Evolutionary conservation across 2,113 vertebrate species (phyloP), one percentile per base, ranked within the genome.

Genomic region (Tachycineta bicolor): DNA sequence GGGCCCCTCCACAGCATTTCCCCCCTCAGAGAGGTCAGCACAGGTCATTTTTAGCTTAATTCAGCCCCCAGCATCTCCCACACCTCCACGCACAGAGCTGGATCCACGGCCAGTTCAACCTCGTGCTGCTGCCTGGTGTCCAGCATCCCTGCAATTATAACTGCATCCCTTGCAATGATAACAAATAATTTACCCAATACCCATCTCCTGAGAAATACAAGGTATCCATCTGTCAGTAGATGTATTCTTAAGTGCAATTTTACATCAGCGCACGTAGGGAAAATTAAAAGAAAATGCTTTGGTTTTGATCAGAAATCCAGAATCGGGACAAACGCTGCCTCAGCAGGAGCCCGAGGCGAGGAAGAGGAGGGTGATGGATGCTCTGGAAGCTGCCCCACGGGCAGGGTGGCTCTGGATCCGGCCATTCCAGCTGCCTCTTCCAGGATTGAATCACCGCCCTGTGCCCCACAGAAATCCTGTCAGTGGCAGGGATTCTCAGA

Each of bases 331-430:
- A 56, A 33, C 5, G 58, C 4, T 56, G 4, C 43, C 83, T 74
- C 59, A 63, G 56, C n/a, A 93, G 81, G 76, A 87, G 62, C 39
- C 52, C 62, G 31, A 21, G 58, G 24, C 64, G 87, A 82, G 69
- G 80, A 41, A 37, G 14, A 83, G 71, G 71, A 70, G 59, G 76
- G 43, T 21, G 71, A 37, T n/a, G 26, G 75, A 71, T n/a, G 52
- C 0, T 0, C 12, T n/a, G 86, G 79, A 50, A n/a, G 28, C 33
- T 12, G 50, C 41, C 18, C 44, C 24, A 58, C 0, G 2, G 63
- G 58, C 47, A 41, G 88, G 0, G 0, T 18, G 60, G 49, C 53
- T 86, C 68, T 33, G 23, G 26, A 34, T 70, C 33, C 69, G 44
- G 41, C 83, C 33, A 5, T 17, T 21, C 63, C 74, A 56, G 37